Evolutionary conservation across 2,113 vertebrate genomes (phyloP), one percentile per base, ranked within the genome.

Genomic region (Benitochromis conjunctus): DNA sequence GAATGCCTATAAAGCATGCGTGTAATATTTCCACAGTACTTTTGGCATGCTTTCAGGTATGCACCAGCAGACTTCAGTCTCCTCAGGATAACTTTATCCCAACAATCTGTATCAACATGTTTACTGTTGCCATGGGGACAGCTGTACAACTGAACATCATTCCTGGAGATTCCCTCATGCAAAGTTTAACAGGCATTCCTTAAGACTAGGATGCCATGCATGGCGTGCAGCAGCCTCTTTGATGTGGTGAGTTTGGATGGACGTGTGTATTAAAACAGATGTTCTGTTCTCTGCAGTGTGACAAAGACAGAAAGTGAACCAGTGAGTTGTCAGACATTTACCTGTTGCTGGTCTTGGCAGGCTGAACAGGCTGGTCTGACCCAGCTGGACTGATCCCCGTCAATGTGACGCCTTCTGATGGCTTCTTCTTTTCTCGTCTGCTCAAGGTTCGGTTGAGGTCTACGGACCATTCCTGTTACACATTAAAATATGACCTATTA

Each of bases 381-480:
- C 96, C 97, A 0, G 97, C 98, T 80, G 98, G 98, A 92, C 91
- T 99, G 94, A 99, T 98, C 66, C 97, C 97, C 0, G 97, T 99
- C 89, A 99, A 95, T 10, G 97, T 99, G 80, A 99, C 97, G 2
- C 98, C 98, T 2, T 99, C 98, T 0, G 95, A 86, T 4, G 96
- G 96, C 64, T 97, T 99, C 95, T 98, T 99, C 91, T 97, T 99
- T 34, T 99, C 99, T 90, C 98, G 96, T 62, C 97, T 96, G 78
- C 97, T 99, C 46, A 99, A 97, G 2, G 98, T 98, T 16, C 99
- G 97, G 62, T 99, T 99, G 89, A 99, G 93, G 79, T 99, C 99
- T 89, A 97, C 92, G 51, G 98, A 99, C 98, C 97, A 99, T 66
- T 99, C 98, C 99, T 99, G 57, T 5, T 54, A 62, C 29, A 93